phyloP scores from a whole-genome alignment of 2,888 invertebrate species.

The Cheilosia vulpina region DNA sequence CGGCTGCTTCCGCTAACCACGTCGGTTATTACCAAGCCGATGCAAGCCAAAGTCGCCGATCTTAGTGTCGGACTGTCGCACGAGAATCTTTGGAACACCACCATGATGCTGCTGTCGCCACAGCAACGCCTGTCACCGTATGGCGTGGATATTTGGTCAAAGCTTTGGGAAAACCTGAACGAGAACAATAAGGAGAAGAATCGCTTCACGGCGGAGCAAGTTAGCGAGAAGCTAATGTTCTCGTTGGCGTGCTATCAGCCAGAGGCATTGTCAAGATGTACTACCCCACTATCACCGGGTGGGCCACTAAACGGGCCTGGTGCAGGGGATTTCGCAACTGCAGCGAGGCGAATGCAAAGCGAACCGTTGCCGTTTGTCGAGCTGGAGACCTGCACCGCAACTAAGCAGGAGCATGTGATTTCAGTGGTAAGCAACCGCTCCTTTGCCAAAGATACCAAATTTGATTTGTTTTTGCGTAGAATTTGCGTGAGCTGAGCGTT shows the following conservation, averaged over 20 bases:
- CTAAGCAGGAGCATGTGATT: conserved; percentile 94
- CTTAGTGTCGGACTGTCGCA: conserved; percentile 88
- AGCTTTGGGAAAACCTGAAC: conserved; percentile 89
- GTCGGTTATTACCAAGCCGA: conserved; percentile 80
- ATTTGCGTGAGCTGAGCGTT: conserved; percentile 93
- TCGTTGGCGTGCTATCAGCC: conserved; percentile 94
- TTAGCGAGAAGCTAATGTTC: conserved; percentile 90
- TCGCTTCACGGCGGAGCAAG: conserved; percentile 88
- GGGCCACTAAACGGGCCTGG: conserved; percentile 85
- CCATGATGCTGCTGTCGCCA: conserved; percentile 92
- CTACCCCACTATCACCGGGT: conserved; percentile 92
- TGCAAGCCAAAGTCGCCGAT: conserved; percentile 83
- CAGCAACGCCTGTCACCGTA: conserved; percentile 93
- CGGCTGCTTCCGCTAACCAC: conserved; percentile 90
- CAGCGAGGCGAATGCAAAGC: conserved; percentile 83
- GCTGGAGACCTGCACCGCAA: conserved; percentile 93
- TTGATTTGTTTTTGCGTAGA: conserved; percentile 84
- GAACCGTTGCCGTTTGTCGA: conserved; percentile 91
- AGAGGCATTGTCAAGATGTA: conserved; percentile 92
- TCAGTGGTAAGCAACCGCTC: conserved; percentile 87
- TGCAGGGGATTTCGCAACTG: conserved; percentile 82
- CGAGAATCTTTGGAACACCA: conserved; percentile 91
- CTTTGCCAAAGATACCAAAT: background rate
- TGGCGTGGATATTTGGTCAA: conserved; percentile 92
- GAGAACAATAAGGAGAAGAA: conserved; percentile 86